Evolutionary conservation across 2,888 invertebrate species (phyloP).

Genomic region (Drosophila hamatofila): DNA sequence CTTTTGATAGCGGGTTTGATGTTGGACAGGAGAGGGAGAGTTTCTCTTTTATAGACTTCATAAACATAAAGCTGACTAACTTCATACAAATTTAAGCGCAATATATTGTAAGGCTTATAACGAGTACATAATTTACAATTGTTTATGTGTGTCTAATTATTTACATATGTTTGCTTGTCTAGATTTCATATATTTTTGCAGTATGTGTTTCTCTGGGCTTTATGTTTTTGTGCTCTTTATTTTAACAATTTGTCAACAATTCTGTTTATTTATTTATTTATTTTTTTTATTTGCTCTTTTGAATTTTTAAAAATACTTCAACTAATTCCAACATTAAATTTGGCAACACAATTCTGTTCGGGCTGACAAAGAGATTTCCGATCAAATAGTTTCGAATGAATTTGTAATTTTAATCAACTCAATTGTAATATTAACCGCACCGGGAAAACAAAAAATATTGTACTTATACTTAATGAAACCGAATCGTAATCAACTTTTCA

Average conservation of each 20-base stretch:
- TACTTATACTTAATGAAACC: constrained; percentile 29
- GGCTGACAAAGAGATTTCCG: constrained; percentile 10
- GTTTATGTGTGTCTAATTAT: constrained; percentile 49
- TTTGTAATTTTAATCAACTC: background rate
- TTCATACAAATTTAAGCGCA: constrained; percentile 54
- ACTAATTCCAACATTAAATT: constrained; percentile 10
- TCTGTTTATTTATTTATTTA: constrained; percentile 25
- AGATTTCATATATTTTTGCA: constrained; percentile 16
- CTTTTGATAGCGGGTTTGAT: background rate
- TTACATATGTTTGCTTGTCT: constrained; percentile 58
- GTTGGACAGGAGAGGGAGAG: constrained; percentile 2
- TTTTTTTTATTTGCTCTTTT: constrained; percentile 24
- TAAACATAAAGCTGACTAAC: constrained; percentile 21
- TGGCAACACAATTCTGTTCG: background rate
- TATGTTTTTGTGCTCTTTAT: background rate
- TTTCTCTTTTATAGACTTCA: constrained; percentile 1
- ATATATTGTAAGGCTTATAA: constrained; percentile 52
- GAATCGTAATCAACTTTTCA: constrained; percentile 1
- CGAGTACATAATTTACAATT: constrained; percentile 74
- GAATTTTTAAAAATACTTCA: constrained; percentile 30
- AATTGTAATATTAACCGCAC: constrained; percentile 1
- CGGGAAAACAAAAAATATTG: background rate
- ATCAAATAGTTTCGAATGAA: background rate
- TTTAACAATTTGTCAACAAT: constrained; percentile 62
- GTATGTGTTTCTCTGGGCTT: constrained; percentile 20